phyloP scores from a whole-genome alignment of 2,113 vertebrate species.

The Kobus ellipsiprymnus region DNA sequence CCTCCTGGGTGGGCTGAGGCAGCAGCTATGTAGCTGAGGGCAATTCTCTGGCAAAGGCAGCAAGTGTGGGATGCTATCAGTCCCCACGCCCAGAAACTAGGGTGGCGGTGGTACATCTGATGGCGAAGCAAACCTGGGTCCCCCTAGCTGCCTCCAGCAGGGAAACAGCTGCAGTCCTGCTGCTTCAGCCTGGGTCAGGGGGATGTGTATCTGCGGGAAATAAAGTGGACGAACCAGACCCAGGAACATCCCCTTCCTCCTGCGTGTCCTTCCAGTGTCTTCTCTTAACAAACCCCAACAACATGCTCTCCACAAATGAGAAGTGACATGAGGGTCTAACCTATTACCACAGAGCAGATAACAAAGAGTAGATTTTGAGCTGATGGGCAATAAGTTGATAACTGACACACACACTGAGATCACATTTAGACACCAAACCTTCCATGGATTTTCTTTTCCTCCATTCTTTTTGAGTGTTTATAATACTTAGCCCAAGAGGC shows the following conservation, averaged over 20 bases:
- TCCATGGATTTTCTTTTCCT: background rate
- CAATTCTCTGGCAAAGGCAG: background rate
- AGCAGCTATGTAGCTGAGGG: background rate
- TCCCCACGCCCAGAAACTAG: background rate
- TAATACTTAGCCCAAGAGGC: background rate
- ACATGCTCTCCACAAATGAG: background rate
- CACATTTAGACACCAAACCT: background rate
- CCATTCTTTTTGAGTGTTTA: background rate
- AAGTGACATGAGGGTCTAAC: background rate
- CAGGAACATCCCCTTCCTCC: background rate
- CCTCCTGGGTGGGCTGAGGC: background rate
- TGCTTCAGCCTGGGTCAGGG: background rate
- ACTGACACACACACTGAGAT: background rate
- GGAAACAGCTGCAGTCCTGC: background rate
- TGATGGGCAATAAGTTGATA: background rate
- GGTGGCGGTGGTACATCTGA: rapidly evolving
- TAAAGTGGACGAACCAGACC: background rate
- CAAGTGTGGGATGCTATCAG: too few relatives aligned
- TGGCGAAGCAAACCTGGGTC: background rate
- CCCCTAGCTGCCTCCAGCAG: background rate
- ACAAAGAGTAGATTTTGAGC: background rate
- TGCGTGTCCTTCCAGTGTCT: background rate
- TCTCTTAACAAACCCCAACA: background rate
- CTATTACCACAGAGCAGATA: background rate
- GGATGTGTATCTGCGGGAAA: background rate